Conservation (phyloP, 1,140 invertebrate species). For the Andricus grossulariae region DNA sequence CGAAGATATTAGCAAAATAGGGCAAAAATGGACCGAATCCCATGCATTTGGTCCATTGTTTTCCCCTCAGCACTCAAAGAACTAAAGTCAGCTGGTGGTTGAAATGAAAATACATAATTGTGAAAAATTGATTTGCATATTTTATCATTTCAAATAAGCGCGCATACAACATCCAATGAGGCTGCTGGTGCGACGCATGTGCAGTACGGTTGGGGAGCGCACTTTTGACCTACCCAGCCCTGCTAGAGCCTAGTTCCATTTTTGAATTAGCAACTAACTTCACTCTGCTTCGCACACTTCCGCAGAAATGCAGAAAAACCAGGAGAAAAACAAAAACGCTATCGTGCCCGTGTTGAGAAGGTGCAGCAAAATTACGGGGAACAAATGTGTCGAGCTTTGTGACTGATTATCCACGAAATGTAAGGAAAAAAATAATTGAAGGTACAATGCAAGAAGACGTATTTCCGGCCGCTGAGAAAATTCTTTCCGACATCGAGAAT, state of each 20-base stretch:
- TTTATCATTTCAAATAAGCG: too few relatives aligned
- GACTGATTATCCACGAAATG: slow-evolving; percentile 56
- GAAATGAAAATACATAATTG: too few relatives aligned
- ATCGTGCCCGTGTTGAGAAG: slow-evolving; percentile 23
- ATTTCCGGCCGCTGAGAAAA: slow-evolving; percentile 83
- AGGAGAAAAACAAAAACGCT: slow-evolving; percentile 37
- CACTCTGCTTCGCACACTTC: background rate
- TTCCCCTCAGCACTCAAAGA: too few relatives aligned
- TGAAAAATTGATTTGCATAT: too few relatives aligned
- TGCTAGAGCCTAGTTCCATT: background rate
- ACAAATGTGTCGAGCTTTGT: slow-evolving; percentile 24
- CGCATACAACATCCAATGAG: too few relatives aligned
- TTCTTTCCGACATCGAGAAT: slow-evolving; percentile 84
- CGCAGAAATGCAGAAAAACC: slow-evolving; percentile 25
- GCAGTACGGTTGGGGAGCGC: too few relatives aligned
- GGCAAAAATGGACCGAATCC: too few relatives aligned
- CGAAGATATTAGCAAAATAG: too few relatives aligned
- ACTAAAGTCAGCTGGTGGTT: too few relatives aligned
- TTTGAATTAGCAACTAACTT: background rate
- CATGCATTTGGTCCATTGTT: too few relatives aligned
- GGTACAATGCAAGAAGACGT: slow-evolving; percentile 78
- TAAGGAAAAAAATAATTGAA: slow-evolving; percentile 48
- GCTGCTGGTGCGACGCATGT: too few relatives aligned
- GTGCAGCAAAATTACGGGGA: slow-evolving; percentile 34
- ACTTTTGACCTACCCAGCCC: too few relatives aligned